Conservation (phyloP, 2,797 vertebrate genomes). For the Clamator glandarius region DNA sequence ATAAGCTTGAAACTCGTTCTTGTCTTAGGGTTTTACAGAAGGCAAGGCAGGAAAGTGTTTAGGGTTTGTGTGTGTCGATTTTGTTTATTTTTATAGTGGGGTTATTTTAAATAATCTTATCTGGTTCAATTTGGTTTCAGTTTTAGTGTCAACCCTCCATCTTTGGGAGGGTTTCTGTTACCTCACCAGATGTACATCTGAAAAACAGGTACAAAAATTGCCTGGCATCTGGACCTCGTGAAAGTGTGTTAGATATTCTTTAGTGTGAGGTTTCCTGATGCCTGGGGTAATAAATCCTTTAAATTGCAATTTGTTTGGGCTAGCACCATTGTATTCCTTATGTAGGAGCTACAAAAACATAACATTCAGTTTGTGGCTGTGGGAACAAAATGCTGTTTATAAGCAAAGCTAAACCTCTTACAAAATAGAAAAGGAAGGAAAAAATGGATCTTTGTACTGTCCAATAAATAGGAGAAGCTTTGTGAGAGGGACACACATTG, state of each 20-base stretch:
- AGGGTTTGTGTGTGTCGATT: neutral
- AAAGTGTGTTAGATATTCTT: neutral
- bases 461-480: neutral
- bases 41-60: neutral
- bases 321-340: neutral
- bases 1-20: neutral
- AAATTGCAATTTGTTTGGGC: neutral
- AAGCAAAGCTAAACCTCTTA: neutral
- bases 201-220: neutral
- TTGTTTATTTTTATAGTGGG: neutral
- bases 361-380: neutral
- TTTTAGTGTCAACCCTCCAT: neutral
- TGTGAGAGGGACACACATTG: neutral
- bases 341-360: neutral
- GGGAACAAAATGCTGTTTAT: neutral
- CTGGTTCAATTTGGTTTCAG: neutral
- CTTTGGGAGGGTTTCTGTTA: neutral
- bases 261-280: neutral
- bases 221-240: neutral
- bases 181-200: neutral
- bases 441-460: neutral
- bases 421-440: neutral
- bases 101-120: neutral
- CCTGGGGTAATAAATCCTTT: neutral
- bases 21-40: neutral